A percentile compares a stretch with the other conserved stretches of the same genome.
phyloP scores from a whole-genome alignment of 2,888 invertebrate species.

The Furcula furcula region DNA sequence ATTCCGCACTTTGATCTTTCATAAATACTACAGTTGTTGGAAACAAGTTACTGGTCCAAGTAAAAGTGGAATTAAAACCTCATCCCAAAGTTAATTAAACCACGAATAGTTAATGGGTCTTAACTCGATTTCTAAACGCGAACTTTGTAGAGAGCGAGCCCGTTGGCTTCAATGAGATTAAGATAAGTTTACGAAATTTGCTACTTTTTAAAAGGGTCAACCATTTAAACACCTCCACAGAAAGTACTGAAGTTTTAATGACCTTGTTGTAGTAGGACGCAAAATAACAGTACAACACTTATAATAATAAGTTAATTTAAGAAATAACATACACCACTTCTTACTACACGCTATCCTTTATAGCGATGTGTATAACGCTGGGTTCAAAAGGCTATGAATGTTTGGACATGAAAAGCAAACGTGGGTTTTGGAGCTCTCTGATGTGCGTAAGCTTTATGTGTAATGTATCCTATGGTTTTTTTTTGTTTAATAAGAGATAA shows the following conservation, averaged over 20 bases:
- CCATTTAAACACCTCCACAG: slow-evolving; percentile 42
- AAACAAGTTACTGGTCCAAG: slow-evolving; percentile 42
- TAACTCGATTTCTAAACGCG: slow-evolving; percentile 70
- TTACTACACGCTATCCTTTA: no score
- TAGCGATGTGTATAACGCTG: no score
- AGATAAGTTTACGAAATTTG: slow-evolving; percentile 62
- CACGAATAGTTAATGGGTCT: slow-evolving; percentile 73
- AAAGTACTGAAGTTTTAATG: slow-evolving; percentile 32
- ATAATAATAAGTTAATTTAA: no score
- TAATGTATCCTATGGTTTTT: no score
- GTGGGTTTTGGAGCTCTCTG: no score
- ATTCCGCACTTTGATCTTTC: slow-evolving; percentile 40
- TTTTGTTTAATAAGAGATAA: no score
- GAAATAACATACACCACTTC: no score
- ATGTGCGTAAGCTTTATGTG: no score
- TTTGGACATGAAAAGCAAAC: no score
- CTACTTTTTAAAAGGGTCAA: slow-evolving; percentile 53
- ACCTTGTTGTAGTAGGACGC: no score
- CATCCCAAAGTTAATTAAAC: slow-evolving; percentile 69
- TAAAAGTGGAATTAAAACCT: slow-evolving; percentile 65
- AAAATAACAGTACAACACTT: no score
- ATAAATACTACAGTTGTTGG: slow-evolving; percentile 41
- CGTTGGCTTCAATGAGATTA: slow-evolving; percentile 68
- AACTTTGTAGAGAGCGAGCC: slow-evolving; percentile 65
- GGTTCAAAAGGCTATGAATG: no score